Conservation (phyloP, 2,888 invertebrate species). For the Caenorhabditis sulstoni region DNA sequence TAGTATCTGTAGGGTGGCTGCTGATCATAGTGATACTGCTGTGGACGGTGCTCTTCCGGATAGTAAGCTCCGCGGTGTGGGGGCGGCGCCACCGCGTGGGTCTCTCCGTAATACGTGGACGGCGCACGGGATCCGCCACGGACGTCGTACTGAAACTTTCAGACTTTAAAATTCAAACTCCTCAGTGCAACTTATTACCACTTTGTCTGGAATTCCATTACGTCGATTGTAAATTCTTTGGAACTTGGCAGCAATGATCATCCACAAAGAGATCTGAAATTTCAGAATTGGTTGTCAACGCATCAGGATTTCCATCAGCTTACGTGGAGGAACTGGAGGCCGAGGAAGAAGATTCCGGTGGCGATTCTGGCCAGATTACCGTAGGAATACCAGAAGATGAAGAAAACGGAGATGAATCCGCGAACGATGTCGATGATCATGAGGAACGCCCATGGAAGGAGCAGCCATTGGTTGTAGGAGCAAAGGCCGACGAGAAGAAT, state of each 20-base stretch:
- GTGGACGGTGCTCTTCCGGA: conserved; percentile 42
- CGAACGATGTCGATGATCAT: conserved; percentile 79
- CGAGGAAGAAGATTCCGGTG: conserved; percentile 81
- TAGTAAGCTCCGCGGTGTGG: conserved; percentile 46
- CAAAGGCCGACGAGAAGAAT: conserved; percentile 75
- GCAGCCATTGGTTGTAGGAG: conserved; percentile 75
- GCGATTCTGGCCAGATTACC: conserved; percentile 79
- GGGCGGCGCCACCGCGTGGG: conserved; percentile 50
- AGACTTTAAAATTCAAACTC: too few species aligned
- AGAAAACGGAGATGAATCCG: conserved; percentile 78
- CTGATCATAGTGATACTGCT: conserved; percentile 47
- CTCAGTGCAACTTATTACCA: conserved; percentile 14
- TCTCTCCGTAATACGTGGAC: conserved; percentile 59
- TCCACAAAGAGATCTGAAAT: conserved; percentile 77
- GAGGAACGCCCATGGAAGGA: conserved; percentile 78
- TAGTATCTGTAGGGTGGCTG: conserved; percentile 54
- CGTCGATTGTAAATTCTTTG: conserved; percentile 78
- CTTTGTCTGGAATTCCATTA: conserved; percentile 68
- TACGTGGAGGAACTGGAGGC: conserved; percentile 80
- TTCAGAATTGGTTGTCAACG: background rate
- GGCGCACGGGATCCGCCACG: conserved; percentile 59
- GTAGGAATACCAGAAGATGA: conserved; percentile 79
- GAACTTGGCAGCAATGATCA: conserved; percentile 80
- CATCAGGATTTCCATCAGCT: conserved; percentile 11
- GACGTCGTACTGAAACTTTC: conserved; percentile 52